Base-by-base conservation (phyloP, 2,797 vertebrate genomes). In the Danio aesculapii region DNA sequence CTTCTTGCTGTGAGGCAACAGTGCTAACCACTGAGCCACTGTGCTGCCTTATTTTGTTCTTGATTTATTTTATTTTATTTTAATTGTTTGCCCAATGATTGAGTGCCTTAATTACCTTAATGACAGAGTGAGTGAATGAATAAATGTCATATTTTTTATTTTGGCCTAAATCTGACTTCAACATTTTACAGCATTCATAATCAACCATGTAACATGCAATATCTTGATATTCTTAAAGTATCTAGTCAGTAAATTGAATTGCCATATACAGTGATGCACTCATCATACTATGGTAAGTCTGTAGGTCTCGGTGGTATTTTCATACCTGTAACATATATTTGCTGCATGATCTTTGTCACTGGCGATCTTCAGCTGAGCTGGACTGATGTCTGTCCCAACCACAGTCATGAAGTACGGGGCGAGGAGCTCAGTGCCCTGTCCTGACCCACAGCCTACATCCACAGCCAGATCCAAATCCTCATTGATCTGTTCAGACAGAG, bases 371-470 rank as follows among this genome's bases (percentile, higher is more conserved):
- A 95, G 89, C 85, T 96, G 95, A 0, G 94, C 92, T 2, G 90
- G 75, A 0, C 95, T 96, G 73, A 96, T 61, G 53, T 96, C 95
- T 0, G 81, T 93, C 11, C 95, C 95, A 6, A 94, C 82, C 68
- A 96, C 94, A 61, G 91, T 88, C 82, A 82, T 57, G 80, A 95
- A 96, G 81, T 90, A 86, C 4, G 91, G 88, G 0, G 92, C 92
- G 30, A 95, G 81, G 1, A 90, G 87, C 2, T 19, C 58, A 0
- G 94, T 95, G 21, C 92, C 92, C 77, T 95, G 95, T 1, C 95
- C 95, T 0, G 93, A 91, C 5, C 95, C 95, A 0, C 95, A 96
- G 68, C 95, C 95, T 0, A 95, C 93, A 0, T 96, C 95, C 79
- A 94, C 90, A 0, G 91, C 95, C 41, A 95, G 87, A 4, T 86